phyloP scores from a whole-genome alignment of 2,113 vertebrate genomes.

The Mobula hypostoma region DNA sequence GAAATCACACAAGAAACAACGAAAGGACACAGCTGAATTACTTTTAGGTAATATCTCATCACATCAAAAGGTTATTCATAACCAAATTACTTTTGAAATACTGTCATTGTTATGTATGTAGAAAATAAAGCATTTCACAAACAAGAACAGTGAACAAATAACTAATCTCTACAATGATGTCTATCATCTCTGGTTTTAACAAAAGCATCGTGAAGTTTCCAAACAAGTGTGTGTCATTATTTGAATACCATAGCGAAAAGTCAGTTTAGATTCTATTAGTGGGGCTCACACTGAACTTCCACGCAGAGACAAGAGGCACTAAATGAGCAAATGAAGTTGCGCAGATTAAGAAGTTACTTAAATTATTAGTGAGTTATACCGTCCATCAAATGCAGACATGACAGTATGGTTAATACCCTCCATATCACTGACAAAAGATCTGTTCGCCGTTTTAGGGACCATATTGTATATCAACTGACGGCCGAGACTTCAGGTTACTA shows the following conservation, averaged over 20 bases:
- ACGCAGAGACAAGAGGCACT: neutral
- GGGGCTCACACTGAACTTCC: neutral
- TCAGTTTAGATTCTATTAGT: neutral
- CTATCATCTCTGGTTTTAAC: neutral
- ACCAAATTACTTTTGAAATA: neutral
- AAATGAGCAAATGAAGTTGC: neutral
- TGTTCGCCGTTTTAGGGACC: neutral
- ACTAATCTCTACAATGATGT: neutral
- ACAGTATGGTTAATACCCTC: neutral
- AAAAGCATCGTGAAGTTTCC: neutral
- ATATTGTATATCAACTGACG: neutral
- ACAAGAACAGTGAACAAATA: neutral
- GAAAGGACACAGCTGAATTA: no score
- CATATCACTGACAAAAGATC: neutral
- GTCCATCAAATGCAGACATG: neutral
- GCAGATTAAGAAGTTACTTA: neutral
- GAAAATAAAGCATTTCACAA: no score
- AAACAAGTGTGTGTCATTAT: neutral
- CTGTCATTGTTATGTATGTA: neutral
- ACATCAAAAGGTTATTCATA: neutral
- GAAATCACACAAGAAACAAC: neutral
- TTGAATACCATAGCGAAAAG: neutral
- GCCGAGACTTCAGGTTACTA: neutral
- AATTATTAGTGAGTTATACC: neutral
- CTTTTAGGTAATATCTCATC: neutral